phyloP scores from a whole-genome alignment of 1,140 invertebrate species.

The Campoletis sonorensis region DNA sequence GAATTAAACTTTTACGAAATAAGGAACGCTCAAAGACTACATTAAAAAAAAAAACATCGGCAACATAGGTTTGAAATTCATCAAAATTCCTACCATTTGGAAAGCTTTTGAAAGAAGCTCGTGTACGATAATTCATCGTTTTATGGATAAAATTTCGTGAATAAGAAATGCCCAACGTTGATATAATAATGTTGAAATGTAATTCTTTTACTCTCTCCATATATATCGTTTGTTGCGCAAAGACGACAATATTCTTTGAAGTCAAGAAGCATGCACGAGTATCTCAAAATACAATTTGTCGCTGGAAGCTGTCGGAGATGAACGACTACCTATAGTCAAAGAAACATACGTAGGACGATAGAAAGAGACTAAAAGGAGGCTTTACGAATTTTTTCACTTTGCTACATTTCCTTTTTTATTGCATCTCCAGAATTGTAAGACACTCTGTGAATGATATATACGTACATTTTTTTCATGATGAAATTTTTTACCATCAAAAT shows the following conservation, averaged over 20 bases:
- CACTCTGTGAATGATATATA: not conserved
- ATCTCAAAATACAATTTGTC: not conserved
- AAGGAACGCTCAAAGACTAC: no score
- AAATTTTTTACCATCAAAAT: not conserved
- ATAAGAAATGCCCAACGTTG: no score
- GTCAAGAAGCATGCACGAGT: not conserved
- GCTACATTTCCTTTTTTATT: constrained; percentile 17
- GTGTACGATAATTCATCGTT: no score
- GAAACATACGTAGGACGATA: not conserved
- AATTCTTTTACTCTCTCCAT: not conserved
- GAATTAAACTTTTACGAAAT: no score
- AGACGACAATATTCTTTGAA: constrained; percentile 12
- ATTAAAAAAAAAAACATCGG: no score
- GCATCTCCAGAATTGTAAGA: constrained; percentile 12
- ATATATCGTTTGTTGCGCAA: not conserved
- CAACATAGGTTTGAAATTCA: no score
- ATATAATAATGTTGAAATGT: no score
- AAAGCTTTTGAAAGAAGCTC: no score
- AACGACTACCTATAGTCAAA: not conserved
- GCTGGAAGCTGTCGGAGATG: not conserved
- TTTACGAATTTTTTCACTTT: not conserved
- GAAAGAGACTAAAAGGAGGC: not conserved
- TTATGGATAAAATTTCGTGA: no score
- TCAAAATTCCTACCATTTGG: no score
- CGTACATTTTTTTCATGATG: no score